Evolutionary conservation across 2,888 invertebrate species (phyloP).

Genomic region (Thymelicus lineola): DNA sequence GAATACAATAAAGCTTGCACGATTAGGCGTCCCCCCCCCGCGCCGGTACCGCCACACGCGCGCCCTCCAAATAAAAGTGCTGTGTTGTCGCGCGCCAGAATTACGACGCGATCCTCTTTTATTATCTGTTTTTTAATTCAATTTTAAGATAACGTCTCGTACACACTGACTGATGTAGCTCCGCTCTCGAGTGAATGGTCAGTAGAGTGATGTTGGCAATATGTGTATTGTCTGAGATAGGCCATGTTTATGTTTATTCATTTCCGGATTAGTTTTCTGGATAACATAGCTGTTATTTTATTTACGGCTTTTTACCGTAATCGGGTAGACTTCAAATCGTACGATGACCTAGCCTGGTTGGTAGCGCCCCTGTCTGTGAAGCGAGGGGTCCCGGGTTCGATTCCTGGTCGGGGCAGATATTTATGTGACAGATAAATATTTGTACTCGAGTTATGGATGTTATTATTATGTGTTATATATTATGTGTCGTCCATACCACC

Average conservation of each 20-base stretch:
- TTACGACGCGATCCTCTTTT: constrained; percentile 81
- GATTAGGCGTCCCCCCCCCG: constrained; percentile 65
- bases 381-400: too few relatives aligned
- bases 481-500: too few relatives aligned
- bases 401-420: too few relatives aligned
- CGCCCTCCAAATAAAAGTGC: constrained; percentile 79
- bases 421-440: too few relatives aligned
- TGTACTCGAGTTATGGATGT: too few relatives aligned
- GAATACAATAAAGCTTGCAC: constrained; percentile 64
- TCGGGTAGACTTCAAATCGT: too few relatives aligned
- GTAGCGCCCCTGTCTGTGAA: too few relatives aligned
- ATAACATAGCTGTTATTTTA: too few relatives aligned
- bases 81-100: constrained; percentile 83
- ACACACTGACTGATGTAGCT: constrained; percentile 51
- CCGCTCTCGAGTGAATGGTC: neutral
- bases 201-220: constrained; percentile 6
- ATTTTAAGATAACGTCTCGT: constrained; percentile 78
- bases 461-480: too few relatives aligned
- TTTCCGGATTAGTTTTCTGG: neutral
- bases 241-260: constrained; percentile 1
- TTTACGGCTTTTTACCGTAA: too few relatives aligned
- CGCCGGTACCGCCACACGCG: constrained; percentile 66
- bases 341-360: too few relatives aligned
- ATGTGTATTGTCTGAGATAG: neutral
- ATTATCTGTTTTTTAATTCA: constrained; percentile 83